Base-by-base conservation (phyloP, 2,113 vertebrate species). In the Hypocryptadius cinnamomeus region DNA sequence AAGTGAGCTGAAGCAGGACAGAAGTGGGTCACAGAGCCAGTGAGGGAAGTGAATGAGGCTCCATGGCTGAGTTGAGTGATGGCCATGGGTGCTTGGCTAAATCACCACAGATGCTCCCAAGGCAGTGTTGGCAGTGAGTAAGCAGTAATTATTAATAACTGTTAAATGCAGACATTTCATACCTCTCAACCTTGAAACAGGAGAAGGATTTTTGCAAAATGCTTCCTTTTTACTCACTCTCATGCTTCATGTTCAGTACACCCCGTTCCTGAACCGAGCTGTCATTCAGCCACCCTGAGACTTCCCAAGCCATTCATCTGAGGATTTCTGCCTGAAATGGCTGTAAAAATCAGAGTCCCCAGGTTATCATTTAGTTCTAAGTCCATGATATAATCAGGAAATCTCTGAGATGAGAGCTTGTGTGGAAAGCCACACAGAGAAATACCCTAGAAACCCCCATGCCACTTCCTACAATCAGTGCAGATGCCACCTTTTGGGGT, bases 351-450 rank as follows among this genome's bases (percentile, higher is more conserved):
- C 40, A 56, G 54, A 82, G 48, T 68, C 5, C 30, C 11, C 44
- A 27, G 11, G 14, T 77, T 57, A 86, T 50, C 50, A 57, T 39
- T 44, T 53, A 64, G 48, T 50, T 53, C 37, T 20, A 25, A 15
- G 28, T 33, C 48, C 28, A 10, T 1, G 1, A 54, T 23, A 64
- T 1, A 2, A 27, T 5, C 0, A 0, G 15, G 33, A 60, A 18
- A 64, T 78, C 60, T 50, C 30, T 59, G 56, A 74, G 39, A 69
- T 57, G n/a, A 54, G 27, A 71, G 15, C 10, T 24, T 70, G 22
- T 53, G 28, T 39, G 33, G 45, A 61, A 82, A 77, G 22, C 28
- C 37, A 51, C 19, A 25, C 4, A 40, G 28, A 79, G 69, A 57
- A 79, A 45, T 28, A 68, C 8, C 6, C 11, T 40, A 72, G 35